phyloP scores from a whole-genome alignment of 2,888 invertebrate species.

The Emmelina monodactyla region DNA sequence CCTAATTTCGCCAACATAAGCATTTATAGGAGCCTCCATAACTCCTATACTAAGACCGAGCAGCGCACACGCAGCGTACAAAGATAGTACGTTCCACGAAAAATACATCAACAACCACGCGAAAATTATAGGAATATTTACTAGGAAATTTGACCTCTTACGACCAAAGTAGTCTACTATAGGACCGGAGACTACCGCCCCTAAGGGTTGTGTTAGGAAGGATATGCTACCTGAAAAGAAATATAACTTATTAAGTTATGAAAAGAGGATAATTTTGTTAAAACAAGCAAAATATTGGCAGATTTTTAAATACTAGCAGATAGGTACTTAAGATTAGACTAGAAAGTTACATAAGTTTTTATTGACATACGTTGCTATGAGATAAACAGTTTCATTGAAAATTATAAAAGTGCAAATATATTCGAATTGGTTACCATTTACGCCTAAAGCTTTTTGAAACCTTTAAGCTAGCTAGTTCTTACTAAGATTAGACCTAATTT shows the following conservation, averaged over 20 bases:
- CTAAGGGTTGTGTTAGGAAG: constrained; percentile 63
- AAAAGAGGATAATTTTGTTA: too few species aligned
- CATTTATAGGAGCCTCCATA: constrained; percentile 67
- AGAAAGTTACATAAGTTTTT: too few species aligned
- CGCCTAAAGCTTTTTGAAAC: too few species aligned
- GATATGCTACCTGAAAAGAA: constrained; percentile 57
- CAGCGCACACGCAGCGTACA: constrained; percentile 56
- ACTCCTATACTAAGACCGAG: constrained; percentile 64
- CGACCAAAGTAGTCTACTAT: constrained; percentile 63
- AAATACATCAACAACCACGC: constrained; percentile 65
- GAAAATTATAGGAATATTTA: constrained; percentile 60
- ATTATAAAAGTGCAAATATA: too few species aligned
- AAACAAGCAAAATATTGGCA: too few species aligned
- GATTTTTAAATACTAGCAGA: too few species aligned
- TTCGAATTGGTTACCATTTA: too few species aligned
- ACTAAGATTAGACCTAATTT: too few species aligned
- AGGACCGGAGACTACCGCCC: constrained; percentile 62
- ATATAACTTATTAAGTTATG: neutral
- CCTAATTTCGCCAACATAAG: constrained; percentile 68
- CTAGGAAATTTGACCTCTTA: constrained; percentile 59
- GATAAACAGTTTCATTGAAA: too few species aligned
- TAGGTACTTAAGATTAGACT: too few species aligned
- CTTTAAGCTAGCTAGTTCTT: too few species aligned
- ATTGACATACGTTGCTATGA: too few species aligned
- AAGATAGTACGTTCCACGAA: constrained; percentile 41